phyloP scores from a whole-genome alignment of 1,140 invertebrate genomes.

The Apis laboriosa region DNA sequence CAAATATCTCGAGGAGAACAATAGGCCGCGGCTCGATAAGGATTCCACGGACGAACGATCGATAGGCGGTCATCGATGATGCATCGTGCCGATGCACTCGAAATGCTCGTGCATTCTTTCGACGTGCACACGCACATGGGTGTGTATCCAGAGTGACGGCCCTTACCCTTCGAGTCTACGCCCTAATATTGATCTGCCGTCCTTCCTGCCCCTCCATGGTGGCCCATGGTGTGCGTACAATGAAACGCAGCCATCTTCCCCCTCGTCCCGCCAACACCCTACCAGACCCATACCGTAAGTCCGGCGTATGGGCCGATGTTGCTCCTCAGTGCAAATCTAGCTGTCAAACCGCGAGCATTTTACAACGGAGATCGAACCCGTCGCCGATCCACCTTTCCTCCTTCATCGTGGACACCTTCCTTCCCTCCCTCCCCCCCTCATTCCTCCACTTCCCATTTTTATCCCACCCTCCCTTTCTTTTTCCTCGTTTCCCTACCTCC shows the following conservation, averaged over 20 bases:
- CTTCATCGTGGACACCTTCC: not conserved
- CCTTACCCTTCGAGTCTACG: constrained; percentile 76
- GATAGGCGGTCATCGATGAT: constrained; percentile 9
- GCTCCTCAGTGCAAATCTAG: constrained; percentile 72
- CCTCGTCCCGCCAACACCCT: constrained; percentile 22
- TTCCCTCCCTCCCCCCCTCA: not conserved
- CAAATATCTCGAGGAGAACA: constrained; percentile 37
- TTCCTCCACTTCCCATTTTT: not conserved
- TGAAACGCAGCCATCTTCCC: constrained; percentile 41
- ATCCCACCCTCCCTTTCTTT: not conserved
- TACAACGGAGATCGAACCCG: constrained; percentile 40
- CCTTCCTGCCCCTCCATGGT: constrained; percentile 63
- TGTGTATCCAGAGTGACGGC: constrained; percentile 24
- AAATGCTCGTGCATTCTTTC: not conserved
- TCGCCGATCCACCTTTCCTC: not conserved
- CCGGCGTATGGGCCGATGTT: constrained; percentile 67
- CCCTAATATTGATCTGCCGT: constrained; percentile 76
- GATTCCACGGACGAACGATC: constrained; percentile 31
- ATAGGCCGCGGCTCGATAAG: constrained; percentile 46
- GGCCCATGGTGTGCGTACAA: constrained; percentile 51
- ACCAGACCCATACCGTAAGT: constrained; percentile 36
- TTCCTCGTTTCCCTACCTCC: not conserved
- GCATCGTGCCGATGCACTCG: constrained; percentile 3
- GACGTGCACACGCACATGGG: not conserved
- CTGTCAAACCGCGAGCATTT: constrained; percentile 74